These are phyloP conservation scores for Hippocampus abdominalis DNA, from an alignment of 2,113 vertebrate genomes.

Conservation along the genomic window DNA sequence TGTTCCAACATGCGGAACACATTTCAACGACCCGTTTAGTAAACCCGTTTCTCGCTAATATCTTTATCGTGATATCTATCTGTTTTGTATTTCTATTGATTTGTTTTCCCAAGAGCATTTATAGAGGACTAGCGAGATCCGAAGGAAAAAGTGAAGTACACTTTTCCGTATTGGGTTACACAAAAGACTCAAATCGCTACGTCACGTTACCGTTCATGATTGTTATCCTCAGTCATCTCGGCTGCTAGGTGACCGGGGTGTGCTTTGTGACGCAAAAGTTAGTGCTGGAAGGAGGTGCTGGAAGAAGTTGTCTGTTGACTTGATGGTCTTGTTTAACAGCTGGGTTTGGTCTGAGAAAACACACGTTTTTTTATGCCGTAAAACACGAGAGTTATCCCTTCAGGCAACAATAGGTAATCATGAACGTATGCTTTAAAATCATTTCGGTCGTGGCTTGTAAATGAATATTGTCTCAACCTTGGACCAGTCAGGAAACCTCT, in stretches of 20 bases:
- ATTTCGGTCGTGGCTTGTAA: background rate
- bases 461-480: background rate
- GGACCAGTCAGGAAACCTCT: background rate
- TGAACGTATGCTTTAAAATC: background rate
- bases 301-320: background rate
- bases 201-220: background rate
- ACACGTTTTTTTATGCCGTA: background rate
- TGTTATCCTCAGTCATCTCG: background rate
- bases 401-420: background rate
- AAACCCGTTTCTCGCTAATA: background rate
- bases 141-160: background rate
- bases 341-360: background rate
- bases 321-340: background rate
- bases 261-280: slow-evolving; percentile 2
- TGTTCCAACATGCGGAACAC: background rate
- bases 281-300: background rate
- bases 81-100: background rate
- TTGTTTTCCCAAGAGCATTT: background rate
- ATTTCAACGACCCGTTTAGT: background rate
- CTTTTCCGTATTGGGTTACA: background rate
- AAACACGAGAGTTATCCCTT: background rate
- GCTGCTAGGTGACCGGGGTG: slow-evolving; percentile 4
- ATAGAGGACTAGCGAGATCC: background rate
- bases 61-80: background rate
- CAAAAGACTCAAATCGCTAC: background rate